Evolutionary conservation across 2,113 vertebrate genomes (phyloP), one percentile per base, ranked within the genome.

Genomic region (Cacatua alba): DNA sequence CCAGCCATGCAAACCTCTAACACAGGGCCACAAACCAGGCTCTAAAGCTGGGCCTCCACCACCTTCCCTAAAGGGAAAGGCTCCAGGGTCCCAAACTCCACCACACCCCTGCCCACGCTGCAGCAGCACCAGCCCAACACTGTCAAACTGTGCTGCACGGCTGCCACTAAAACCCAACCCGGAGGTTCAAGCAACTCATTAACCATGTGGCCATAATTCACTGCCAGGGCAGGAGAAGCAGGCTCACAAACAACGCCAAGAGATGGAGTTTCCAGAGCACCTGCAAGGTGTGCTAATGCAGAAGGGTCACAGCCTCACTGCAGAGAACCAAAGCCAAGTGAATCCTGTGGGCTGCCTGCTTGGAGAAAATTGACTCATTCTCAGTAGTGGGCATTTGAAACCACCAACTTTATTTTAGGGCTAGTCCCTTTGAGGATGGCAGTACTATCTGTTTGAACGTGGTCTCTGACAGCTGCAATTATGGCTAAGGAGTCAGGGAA

Each of bases 71-170:
- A 28, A 20, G 26, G 2, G 0, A 46, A 10, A 0, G 0, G n/a
- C 63, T 19, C n/a, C 85, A 68, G 31, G 11, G 33, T 17, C 11
- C 19, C 3, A 1, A 55, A 41, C 6, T 9, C 19, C 33, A 2
- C 44, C 44, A 13, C 68, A 28, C 0, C 29, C 28, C 68, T 44
- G 67, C 62, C 60, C 60, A 4, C 0, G 0, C 6, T 6, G n/a
- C 44, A 7, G n/a, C 81, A 25, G 21, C 63, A n/a, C 13, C 55
- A 28, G n/a, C 13, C 31, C 0, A 1, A 68, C 6, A 1, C 33
- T 1, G 0, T 2, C 33, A 11, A 10, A 28, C 43, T 0, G 1
- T 5, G 0, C 24, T 0, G 0, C 0, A 9, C 48, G 8, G 60
- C 86, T 59, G 44, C 25, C 3, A 0, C 70, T 37, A 43, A 53